Conservation (phyloP, 1,140 invertebrate species). For the Penaeus indicus region DNA sequence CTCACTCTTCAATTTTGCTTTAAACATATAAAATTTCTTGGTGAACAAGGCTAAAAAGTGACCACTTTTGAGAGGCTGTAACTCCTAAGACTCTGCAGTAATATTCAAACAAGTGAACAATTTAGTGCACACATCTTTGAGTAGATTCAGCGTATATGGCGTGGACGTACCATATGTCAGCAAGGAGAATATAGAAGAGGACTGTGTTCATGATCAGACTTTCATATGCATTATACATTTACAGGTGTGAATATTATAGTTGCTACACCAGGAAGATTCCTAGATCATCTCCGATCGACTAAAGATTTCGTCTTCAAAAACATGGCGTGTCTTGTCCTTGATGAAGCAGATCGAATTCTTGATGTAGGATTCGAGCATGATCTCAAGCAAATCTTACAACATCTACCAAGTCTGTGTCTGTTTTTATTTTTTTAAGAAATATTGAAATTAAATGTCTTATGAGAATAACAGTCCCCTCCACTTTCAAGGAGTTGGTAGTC, state of each 20-base stretch:
- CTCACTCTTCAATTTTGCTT: too few species aligned
- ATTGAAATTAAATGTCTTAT: neutral
- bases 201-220: too few species aligned
- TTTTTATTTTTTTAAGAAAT: neutral
- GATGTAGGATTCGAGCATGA: conserved; percentile 99
- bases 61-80: too few species aligned
- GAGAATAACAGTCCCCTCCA: neutral
- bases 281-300: conserved; percentile 98
- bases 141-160: too few species aligned
- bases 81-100: too few species aligned
- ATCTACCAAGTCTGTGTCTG: conserved; percentile 88
- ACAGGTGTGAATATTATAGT: conserved; percentile 93
- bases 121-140: too few species aligned
- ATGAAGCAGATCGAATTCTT: conserved; percentile 98
- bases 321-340: conserved; percentile 95
- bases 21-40: too few species aligned
- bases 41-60: too few species aligned
- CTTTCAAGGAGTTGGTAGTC: neutral
- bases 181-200: too few species aligned
- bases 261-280: conserved; percentile 93
- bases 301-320: conserved; percentile 96
- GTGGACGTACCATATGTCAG: too few species aligned
- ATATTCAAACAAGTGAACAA: too few species aligned
- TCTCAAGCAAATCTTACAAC: conserved; percentile 94
- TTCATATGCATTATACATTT: neutral